These are phyloP conservation scores for Chiloscyllium plagiosum DNA, from an alignment of 2,113 vertebrate genomes.

Conservation along the genomic window DNA sequence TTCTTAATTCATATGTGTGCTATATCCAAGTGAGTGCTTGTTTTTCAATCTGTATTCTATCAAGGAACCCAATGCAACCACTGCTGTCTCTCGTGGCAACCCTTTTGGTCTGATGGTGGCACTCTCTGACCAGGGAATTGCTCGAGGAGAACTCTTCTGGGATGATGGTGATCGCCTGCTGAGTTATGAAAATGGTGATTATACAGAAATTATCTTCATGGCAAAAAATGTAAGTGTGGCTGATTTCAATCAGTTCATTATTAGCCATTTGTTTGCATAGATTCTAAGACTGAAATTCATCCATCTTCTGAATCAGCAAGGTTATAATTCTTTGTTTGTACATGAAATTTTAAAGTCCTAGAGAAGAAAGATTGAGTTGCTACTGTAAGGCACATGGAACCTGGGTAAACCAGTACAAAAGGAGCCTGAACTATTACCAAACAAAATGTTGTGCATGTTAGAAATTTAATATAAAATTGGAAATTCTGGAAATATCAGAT, in stretches of 20 bases:
- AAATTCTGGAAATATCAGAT: no score
- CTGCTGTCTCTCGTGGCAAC: slow-evolving; percentile 68
- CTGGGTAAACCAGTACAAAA: not conserved
- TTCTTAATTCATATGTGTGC: not conserved
- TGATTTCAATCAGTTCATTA: not conserved
- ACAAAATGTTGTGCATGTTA: no score
- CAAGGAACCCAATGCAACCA: slow-evolving; percentile 74
- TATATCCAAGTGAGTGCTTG: not conserved
- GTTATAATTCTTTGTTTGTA: not conserved
- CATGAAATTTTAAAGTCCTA: not conserved
- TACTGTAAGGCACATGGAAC: not conserved
- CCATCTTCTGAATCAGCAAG: not conserved
- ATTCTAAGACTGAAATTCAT: not conserved
- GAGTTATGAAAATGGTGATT: slow-evolving; percentile 67
- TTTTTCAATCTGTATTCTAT: not conserved
- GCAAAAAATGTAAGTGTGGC: slow-evolving; percentile 59
- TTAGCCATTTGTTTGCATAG: not conserved
- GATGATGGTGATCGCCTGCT: slow-evolving; percentile 81
- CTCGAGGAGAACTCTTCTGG: slow-evolving; percentile 82
- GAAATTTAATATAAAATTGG: no score
- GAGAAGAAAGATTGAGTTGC: not conserved
- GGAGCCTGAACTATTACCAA: not conserved
- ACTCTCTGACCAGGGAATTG: slow-evolving; percentile 56
- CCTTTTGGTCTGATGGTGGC: slow-evolving; percentile 74
- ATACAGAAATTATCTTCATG: slow-evolving; percentile 69